Conservation (phyloP, 1,140 invertebrate species). For the Pseudomyrmex sp. region DNA sequence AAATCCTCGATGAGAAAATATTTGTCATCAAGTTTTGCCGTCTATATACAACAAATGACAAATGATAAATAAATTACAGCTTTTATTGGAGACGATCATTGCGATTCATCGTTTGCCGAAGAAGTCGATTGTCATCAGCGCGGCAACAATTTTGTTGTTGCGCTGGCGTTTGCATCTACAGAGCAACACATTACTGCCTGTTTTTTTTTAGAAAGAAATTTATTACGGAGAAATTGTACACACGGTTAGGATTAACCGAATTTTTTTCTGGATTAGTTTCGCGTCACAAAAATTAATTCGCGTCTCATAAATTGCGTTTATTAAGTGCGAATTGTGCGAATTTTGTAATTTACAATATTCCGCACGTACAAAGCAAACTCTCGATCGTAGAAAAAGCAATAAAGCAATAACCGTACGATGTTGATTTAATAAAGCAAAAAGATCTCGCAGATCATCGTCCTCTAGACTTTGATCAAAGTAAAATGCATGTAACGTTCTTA, state of each 20-base stretch:
- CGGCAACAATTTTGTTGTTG: background rate
- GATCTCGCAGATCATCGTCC: background rate
- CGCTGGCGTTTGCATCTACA: too few relatives aligned
- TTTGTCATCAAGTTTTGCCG: background rate
- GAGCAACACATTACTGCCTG: too few relatives aligned
- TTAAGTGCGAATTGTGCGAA: background rate
- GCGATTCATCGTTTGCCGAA: background rate
- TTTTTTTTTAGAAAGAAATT: too few relatives aligned
- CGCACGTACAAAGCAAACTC: background rate
- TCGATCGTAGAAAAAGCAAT: background rate
- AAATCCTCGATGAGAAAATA: background rate
- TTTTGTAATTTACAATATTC: background rate
- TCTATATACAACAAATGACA: background rate
- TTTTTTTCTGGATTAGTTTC: background rate
- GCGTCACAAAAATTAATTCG: conserved; percentile 1
- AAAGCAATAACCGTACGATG: background rate
- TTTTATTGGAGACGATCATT: conserved; percentile 37
- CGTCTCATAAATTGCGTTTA: conserved; percentile 9
- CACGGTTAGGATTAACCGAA: background rate
- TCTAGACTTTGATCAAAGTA: background rate
- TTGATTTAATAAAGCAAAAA: background rate
- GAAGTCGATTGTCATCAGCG: conserved; percentile 55
- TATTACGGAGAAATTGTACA: too few relatives aligned
- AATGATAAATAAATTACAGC: conserved; percentile 31
- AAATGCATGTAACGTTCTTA: too few relatives aligned